phyloP scores from a whole-genome alignment of 2,888 invertebrate species.

The Balanococcus diminutus region DNA sequence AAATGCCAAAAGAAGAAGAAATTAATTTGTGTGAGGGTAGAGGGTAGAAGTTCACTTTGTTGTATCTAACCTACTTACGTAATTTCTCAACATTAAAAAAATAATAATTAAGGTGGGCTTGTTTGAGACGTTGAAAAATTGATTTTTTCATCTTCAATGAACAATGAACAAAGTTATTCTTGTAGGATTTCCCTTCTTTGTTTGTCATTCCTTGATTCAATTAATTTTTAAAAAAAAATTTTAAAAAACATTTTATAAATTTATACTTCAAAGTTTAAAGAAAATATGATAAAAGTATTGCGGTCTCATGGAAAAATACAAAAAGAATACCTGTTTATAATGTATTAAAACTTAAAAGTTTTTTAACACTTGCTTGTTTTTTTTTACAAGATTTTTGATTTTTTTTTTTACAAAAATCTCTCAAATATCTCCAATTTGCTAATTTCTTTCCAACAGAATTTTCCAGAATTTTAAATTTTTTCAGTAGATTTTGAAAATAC shows the following conservation, averaged over 20 bases:
- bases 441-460: too few relatives aligned
- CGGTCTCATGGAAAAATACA: not conserved
- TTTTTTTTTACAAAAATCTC: too few relatives aligned
- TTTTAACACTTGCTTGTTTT: too few relatives aligned
- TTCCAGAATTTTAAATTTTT: too few relatives aligned
- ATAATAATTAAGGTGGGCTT: not conserved
- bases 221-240: not conserved
- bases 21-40: constrained; percentile 19
- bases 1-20: not conserved
- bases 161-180: not conserved
- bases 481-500: too few relatives aligned
- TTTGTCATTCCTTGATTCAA: not conserved
- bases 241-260: not conserved
- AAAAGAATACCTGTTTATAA: too few relatives aligned
- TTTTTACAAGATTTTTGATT: too few relatives aligned
- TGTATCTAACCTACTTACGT: too few relatives aligned
- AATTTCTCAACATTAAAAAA: not conserved
- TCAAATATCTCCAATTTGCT: too few relatives aligned
- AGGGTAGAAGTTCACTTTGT: too few relatives aligned
- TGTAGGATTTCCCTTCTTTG: not conserved
- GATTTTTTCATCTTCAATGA: not conserved
- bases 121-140: not conserved
- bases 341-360: too few relatives aligned
- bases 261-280: not conserved
- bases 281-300: not conserved